Evolutionary conservation across 2,888 invertebrate genomes (phyloP).

Genomic region (Luperina testacea): DNA sequence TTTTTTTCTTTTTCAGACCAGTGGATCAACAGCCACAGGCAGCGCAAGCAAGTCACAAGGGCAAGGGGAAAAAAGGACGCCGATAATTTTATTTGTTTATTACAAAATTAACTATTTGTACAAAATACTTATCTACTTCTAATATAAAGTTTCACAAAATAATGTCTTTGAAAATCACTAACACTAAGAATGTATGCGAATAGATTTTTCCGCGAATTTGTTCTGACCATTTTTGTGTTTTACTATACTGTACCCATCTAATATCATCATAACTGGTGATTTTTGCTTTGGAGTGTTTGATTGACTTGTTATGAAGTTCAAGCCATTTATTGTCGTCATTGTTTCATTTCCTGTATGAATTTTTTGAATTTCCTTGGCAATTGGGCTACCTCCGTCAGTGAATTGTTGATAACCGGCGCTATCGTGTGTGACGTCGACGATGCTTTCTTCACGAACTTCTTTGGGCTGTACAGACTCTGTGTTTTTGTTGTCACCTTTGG

Average conservation of each 20-base stretch:
- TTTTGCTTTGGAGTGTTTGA: conserved; percentile 68
- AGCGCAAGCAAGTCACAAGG: conserved; percentile 80
- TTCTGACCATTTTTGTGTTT: conserved; percentile 85
- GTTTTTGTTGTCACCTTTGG: conserved; percentile 73
- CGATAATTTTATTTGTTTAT: conserved; percentile 76
- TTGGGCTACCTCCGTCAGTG: conserved; percentile 82
- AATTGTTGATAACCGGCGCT: conserved; percentile 84
- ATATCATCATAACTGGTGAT: conserved; percentile 79
- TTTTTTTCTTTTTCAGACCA: conserved; percentile 76
- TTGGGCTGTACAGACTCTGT: conserved; percentile 77
- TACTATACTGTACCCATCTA: conserved; percentile 86
- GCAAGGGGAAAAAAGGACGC: conserved; percentile 88
- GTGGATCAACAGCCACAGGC: conserved; percentile 85
- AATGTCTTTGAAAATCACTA: conserved; percentile 28
- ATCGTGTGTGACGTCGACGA: conserved; percentile 78
- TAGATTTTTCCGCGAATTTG: conserved; percentile 80
- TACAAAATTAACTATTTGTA: conserved; percentile 61
- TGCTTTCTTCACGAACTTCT: conserved; percentile 79
- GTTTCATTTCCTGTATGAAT: conserved; percentile 82
- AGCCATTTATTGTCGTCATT: conserved; percentile 70
- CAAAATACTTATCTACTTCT: conserved; percentile 58
- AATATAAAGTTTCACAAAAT: conserved; percentile 51
- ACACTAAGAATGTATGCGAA: conserved; percentile 76
- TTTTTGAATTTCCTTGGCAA: conserved; percentile 84
- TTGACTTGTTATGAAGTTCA: conserved; percentile 59